A percentile compares a stretch with the other conserved stretches of the same genome.
Conservation (phyloP, 2,113 vertebrate species). For the Spea multiplicata region DNA sequence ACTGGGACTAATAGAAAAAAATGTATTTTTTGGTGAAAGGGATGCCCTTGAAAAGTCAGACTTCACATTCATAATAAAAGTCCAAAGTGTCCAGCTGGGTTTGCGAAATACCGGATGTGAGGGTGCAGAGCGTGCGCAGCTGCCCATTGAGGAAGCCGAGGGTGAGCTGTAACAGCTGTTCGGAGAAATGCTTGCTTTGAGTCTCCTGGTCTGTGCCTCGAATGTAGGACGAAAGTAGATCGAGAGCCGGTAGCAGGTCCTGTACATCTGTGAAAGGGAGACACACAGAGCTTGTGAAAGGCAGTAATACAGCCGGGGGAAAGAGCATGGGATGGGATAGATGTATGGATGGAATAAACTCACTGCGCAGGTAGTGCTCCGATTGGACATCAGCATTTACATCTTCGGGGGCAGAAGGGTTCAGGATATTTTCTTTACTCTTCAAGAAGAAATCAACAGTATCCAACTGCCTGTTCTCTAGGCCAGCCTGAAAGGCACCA, state of each 20-base stretch:
- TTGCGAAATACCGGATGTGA: slow-evolving; percentile 20
- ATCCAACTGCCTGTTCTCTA: slow-evolving; percentile 93
- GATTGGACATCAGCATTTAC: slow-evolving; percentile 41
- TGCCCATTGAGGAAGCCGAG: slow-evolving; percentile 82
- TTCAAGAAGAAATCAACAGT: slow-evolving; percentile 94
- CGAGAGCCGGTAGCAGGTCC: slow-evolving; percentile 80
- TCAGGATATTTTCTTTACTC: slow-evolving; percentile 87
- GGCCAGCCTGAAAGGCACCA: slow-evolving; percentile 72
- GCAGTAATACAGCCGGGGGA: not conserved
- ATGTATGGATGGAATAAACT: slow-evolving; percentile 49
- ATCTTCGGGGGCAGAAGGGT: slow-evolving; percentile 3
- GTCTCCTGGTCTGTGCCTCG: slow-evolving; percentile 80
- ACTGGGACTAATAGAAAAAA: too few species aligned
- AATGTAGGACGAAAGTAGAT: slow-evolving; percentile 82
- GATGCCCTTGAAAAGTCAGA: too few species aligned
- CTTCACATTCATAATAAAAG: not conserved
- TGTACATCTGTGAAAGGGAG: slow-evolving; percentile 70
- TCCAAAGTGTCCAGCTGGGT: not conserved
- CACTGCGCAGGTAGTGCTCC: slow-evolving; percentile 69
- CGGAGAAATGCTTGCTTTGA: slow-evolving; percentile 88
- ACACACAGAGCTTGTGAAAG: not conserved
- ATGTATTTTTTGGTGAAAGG: too few species aligned
- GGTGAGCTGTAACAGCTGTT: slow-evolving; percentile 86
- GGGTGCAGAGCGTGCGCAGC: slow-evolving; percentile 69
- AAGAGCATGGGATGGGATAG: not conserved